These are phyloP conservation scores for Lithosia quadra DNA, from an alignment of 2,888 invertebrate genomes.

Conservation along the genomic window DNA sequence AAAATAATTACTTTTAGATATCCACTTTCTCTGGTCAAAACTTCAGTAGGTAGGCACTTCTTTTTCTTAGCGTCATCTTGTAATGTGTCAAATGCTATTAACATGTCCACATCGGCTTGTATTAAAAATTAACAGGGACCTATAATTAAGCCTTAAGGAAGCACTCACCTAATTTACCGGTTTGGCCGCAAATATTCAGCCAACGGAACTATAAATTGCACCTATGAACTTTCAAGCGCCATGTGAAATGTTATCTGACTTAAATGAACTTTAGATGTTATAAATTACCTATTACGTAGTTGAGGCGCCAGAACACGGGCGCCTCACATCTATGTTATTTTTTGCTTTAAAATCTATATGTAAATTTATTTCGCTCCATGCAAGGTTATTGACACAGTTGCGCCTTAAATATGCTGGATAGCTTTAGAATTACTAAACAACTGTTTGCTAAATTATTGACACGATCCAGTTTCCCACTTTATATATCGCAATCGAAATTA, in stretches of 20 bases:
- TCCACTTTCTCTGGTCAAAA: too few species aligned
- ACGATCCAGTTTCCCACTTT: slow-evolving; percentile 70
- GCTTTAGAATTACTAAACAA: slow-evolving; percentile 74
- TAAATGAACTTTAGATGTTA: background rate
- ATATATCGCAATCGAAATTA: slow-evolving; percentile 59
- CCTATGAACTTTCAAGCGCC: slow-evolving; percentile 42
- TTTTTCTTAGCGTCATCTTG: too few species aligned
- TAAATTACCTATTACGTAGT: background rate
- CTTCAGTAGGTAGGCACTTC: too few species aligned
- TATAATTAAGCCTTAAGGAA: background rate
- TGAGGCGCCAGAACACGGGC: slow-evolving; percentile 53
- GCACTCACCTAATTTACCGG: background rate
- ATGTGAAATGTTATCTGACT: slow-evolving; percentile 5
- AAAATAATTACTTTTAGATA: too few species aligned
- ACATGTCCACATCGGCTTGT: too few species aligned
- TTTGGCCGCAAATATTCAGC: slow-evolving; percentile 57
- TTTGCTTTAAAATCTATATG: slow-evolving; percentile 73
- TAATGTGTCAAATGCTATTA: too few species aligned
- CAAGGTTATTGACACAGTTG: slow-evolving; percentile 84
- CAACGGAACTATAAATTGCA: slow-evolving; percentile 34
- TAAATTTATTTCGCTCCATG: slow-evolving; percentile 73
- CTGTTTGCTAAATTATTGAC: slow-evolving; percentile 71
- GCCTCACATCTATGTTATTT: slow-evolving; percentile 55
- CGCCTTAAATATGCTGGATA: slow-evolving; percentile 69
- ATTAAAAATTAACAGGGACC: too few species aligned